phyloP scores from a whole-genome alignment of 92 coral and sea anemone genomes.

The Epizoanthus stellaris region DNA sequence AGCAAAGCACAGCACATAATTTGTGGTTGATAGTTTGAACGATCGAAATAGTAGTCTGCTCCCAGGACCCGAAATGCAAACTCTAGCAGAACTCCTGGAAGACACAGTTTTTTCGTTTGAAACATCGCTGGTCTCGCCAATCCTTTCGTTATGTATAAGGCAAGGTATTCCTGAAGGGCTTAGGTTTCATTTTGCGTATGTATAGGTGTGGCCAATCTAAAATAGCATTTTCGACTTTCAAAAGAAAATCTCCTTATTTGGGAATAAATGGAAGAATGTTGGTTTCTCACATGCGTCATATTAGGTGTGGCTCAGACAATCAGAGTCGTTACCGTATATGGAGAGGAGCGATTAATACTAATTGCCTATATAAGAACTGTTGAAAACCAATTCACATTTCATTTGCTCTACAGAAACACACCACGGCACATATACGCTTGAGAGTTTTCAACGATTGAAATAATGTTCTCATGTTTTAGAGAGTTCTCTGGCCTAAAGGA shows the following conservation, averaged over 20 bases:
- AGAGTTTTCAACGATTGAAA: background rate
- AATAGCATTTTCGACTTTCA: background rate
- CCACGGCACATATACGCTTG: background rate
- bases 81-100: slow-evolving; percentile 53
- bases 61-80: slow-evolving; percentile 37
- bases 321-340: too few species aligned
- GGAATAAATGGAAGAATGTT: background rate
- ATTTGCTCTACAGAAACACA: background rate
- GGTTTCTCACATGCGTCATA: background rate
- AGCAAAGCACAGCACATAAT: too few species aligned
- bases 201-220: background rate
- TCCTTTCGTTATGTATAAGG: slow-evolving; percentile 53
- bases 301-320: background rate
- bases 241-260: background rate
- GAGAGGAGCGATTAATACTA: too few species aligned
- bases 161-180: slow-evolving; percentile 32
- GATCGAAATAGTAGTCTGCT: slow-evolving; percentile 22
- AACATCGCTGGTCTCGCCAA: slow-evolving; percentile 54
- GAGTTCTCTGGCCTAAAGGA: background rate
- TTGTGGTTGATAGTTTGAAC: background rate
- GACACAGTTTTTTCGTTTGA: slow-evolving; percentile 67
- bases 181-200: background rate
- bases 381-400: too few species aligned
- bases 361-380: too few species aligned
- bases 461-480: slow-evolving; percentile 7